Evolutionary conservation across 1,140 invertebrate species (phyloP).

Genomic region (Bombus pascuorum): DNA sequence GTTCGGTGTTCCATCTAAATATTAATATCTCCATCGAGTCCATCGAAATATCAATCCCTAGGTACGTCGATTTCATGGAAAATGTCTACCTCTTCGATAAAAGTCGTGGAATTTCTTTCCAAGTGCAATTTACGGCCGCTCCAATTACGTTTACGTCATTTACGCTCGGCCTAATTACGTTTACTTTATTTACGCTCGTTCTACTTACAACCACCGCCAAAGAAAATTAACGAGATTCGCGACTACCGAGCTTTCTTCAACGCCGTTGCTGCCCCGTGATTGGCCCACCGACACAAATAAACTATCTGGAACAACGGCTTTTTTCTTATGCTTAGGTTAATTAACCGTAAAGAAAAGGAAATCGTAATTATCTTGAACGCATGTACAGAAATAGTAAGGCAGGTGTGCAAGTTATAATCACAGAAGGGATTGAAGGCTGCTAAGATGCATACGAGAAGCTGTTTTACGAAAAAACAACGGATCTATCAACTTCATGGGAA

Average conservation of each 20-base stretch:
- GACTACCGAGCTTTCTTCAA: not conserved
- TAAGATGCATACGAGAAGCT: not conserved
- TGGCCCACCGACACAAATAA: not conserved
- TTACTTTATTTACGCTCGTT: constrained; percentile 4
- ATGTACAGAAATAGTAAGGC: not conserved
- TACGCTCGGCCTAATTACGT: not conserved
- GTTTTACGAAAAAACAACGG: not conserved
- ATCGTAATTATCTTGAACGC: not conserved
- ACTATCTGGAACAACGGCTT: not conserved
- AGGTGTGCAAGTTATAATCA: not conserved
- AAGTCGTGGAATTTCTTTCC: not conserved
- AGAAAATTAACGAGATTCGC: constrained; percentile 17
- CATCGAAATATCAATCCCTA: too few species aligned
- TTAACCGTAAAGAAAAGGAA: not conserved
- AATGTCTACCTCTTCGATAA: too few species aligned
- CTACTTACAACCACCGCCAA: not conserved
- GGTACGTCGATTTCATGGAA: not conserved
- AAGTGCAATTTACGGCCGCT: not conserved
- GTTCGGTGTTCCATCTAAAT: too few species aligned
- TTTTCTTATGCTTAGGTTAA: not conserved
- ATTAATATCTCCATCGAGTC: too few species aligned
- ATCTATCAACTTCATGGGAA: not conserved
- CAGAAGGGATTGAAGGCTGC: not conserved
- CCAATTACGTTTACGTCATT: constrained; percentile 12
- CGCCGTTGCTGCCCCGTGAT: not conserved